phyloP scores from a whole-genome alignment of 2,888 invertebrate species.

The Sarcophaga carnaria region DNA sequence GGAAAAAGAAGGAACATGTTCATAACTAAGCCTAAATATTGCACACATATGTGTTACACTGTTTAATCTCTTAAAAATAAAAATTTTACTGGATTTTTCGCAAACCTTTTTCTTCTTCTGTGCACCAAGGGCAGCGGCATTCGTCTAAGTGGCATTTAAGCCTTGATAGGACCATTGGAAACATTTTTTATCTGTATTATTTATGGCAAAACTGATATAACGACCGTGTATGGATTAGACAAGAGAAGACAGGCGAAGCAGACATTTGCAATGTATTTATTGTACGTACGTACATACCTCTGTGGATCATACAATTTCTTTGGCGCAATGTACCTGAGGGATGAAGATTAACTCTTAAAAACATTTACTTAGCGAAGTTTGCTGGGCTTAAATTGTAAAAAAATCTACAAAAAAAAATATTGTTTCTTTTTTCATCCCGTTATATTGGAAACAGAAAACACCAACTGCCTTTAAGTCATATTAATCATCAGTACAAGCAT shows the following conservation, averaged over 20 bases:
- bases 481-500: constrained; percentile 8
- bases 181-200: constrained; percentile 42
- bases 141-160: constrained; percentile 44
- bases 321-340: constrained; percentile 28
- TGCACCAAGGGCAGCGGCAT: constrained; percentile 17
- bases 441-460: neutral
- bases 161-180: constrained; percentile 32
- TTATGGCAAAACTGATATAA: constrained; percentile 38
- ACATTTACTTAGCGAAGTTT: constrained; percentile 7
- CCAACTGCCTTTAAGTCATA: constrained; percentile 24
- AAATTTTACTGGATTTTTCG: too few relatives aligned
- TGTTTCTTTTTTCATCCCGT: too few relatives aligned
- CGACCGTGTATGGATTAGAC: constrained; percentile 34
- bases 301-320: constrained; percentile 15
- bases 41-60: too few relatives aligned
- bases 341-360: constrained; percentile 8
- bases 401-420: neutral
- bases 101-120: neutral
- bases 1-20: too few relatives aligned
- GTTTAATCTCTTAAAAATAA: too few relatives aligned
- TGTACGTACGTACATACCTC: neutral
- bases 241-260: constrained; percentile 28
- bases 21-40: too few relatives aligned
- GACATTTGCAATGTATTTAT: constrained; percentile 11
- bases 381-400: constrained; percentile 12